Evolutionary conservation across 2,113 vertebrate species (phyloP), one percentile per base, ranked within the genome.

Genomic region (Zosterops japonicus): DNA sequence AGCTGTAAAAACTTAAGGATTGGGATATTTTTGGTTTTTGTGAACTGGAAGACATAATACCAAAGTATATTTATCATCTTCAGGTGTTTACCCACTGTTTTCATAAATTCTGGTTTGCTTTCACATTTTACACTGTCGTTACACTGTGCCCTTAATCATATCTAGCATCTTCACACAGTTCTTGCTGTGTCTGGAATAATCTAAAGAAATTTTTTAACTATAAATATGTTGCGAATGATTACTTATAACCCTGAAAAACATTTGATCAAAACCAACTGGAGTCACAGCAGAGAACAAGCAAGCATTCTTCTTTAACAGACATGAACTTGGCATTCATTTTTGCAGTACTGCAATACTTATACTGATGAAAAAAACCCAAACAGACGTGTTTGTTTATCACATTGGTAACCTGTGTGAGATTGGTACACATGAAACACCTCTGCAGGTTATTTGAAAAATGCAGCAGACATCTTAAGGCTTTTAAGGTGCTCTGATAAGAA

Each of bases 401-500:
- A 93, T 97, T 61, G 42, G 85, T 94, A 96, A 94, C 94, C 92
- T 83, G 19, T 11, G 11, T 36, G 87, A 91, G 46, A 90, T 52
- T 76, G 89, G 90, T 91, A 76, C n/a, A 74, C 87, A 80, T 52
- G 57, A 92, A 96, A 90, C 74, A 85, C 46, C 50, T 93, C 85
- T 80, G 35, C 60, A 89, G 77, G 60, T 87, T 89, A 80, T 85
- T 83, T 96, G 60, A 76, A 95, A 96, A 94, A 91, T 50, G 60
- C 72, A 93, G 55, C 53, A 71, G 59, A 46, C n/a, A 93, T 36
- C 76, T 47, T 47, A 41, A 88, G 42, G 69, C 57, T 94, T 98
- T 97, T 96, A 87, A 96, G 96, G 89, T 75, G 75, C 90, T 91
- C 80, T 57, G 77, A 91, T 96, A 94, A 96, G 89, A 97, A 94